Evolutionary conservation across 2,113 vertebrate genomes (phyloP), one percentile per base, ranked within the genome.

Genomic region (Anas platyrhynchos): DNA sequence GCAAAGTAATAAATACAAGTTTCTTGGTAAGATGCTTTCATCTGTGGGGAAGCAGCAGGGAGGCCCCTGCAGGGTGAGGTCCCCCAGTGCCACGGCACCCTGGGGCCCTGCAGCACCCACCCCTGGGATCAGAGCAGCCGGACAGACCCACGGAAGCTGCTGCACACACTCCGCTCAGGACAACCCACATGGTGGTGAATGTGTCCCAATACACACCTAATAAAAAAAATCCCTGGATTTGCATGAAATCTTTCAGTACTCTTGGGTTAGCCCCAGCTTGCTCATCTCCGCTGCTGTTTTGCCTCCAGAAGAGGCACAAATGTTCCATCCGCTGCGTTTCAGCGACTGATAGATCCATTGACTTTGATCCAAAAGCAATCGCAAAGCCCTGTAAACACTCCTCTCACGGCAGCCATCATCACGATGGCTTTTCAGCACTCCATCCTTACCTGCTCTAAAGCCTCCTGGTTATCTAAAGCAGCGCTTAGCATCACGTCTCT

Each of bases 31-130:
- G 61, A 44, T 31, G 65, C 16, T 86, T 58, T 86, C 11, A 1
- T 34, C 18, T 11, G 31, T 55, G n/a, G 21, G 55, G 36, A 56
- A 63, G 63, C 9, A 1, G 5, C 13, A 27, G 25, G 48, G 68
- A 74, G 3, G 59, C 11, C 93, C 2, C 26, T 27, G 66, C 66
- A 31, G 32, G 29, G 50, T 61, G 56, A 65, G 34, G 83, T 56
- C 13, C 20, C 9, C 5, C 11, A 13, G 7, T 6, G 1, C 3
- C n/a, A 11, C 0, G 0, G 73, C 29, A 20, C 43, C 29, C 23
- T 21, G 34, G 29, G 26, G 0, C 5, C 23, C 69, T 77, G 46
- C 31, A 25, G 50, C 81, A 21, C 65, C 3, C 6, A 14, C 2
- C 14, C 23, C 11, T 63, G 55, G 54, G n/a, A 20, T 1, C 2